Conservation (phyloP, 35 echinoderm and acorn worm species). For the Chiridota heheva region DNA sequence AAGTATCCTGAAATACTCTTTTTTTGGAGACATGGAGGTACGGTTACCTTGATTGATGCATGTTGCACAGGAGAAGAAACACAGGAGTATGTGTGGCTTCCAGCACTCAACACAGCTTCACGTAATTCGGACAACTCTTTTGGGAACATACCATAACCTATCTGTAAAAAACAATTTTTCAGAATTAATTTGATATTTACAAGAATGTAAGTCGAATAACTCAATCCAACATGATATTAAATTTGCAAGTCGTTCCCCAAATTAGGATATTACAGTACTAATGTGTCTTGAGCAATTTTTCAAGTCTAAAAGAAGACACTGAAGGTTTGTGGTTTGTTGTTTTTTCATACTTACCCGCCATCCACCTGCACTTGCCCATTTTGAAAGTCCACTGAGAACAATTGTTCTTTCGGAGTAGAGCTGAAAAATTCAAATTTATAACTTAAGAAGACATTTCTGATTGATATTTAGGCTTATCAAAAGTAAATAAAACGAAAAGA, state of each 20-base stretch:
- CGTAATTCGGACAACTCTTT: conserved; percentile 44
- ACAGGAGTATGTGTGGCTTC: conserved; percentile 95
- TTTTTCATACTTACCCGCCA: conserved; percentile 74
- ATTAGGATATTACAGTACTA: background rate
- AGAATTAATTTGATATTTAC: no score
- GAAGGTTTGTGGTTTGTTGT: no score
- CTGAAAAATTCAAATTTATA: no score
- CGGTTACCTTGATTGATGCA: conserved; percentile 77
- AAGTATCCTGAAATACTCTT: no score
- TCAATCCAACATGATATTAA: background rate
- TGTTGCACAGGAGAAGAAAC: conserved; percentile 82
- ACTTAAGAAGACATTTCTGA: no score
- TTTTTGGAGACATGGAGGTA: no score
- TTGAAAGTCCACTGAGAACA: conserved; percentile 81
- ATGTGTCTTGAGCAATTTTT: background rate
- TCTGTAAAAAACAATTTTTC: conserved; percentile 48
- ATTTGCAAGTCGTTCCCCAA: background rate
- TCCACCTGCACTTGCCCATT: conserved; percentile 95
- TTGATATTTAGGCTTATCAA: no score
- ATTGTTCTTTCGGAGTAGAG: conserved; percentile 90
- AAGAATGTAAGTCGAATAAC: background rate
- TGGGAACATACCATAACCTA: conserved; percentile 89
- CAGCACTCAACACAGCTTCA: conserved; percentile 73
- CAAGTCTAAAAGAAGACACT: no score
- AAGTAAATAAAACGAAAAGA: no score